Evolutionary conservation across 2,888 invertebrate species (phyloP), one percentile per base, ranked within the genome.

Genomic region (Achlya flavicornis): DNA sequence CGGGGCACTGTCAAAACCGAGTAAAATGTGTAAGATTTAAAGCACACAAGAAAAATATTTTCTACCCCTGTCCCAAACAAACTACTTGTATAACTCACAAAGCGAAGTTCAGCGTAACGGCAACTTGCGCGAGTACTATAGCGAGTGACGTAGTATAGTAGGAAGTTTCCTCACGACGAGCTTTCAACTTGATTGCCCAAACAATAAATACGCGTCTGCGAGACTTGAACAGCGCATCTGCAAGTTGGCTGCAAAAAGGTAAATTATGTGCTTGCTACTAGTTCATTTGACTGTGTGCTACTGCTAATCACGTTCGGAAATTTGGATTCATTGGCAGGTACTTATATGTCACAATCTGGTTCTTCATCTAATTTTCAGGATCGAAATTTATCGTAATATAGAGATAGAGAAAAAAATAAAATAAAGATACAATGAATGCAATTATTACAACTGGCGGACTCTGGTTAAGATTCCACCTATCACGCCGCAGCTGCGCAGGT

Each of bases 121-220:
- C 67, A 69, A 67, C 65, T 62, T 64, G 63, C 66, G 33, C 66
- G 61, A 64, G 64, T 65, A 66, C 61, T 58, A 65, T 66, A 67
- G 65, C 66, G 70, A 68, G 26, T 64, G 65, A 57, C 26, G 62
- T 43, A 61, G 53, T 61, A 48, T 62, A 62, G 62, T 64, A 63
- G 62, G 59, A 63, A 72, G 70, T 70, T 73, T 69, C 65, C 66
- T 73, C 70, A 75, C 80, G 71, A 69, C 71, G 74, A 71, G 88
- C 90, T 89, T 86, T 90, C 86, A 87, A 84, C 75, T 80, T 87
- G 89, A 90, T 90, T 90, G 87, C 85, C 79, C 76, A 81, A 86
- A 87, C 85, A 87, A 90, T 88, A 88, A 88, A 87, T 87, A 83
- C 74, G 66, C 74, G 80, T 78, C 76, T 74, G 68, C 71, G 75